Base-by-base conservation (phyloP, 2,797 vertebrate genomes). In the Tolypeutes matacus region DNA sequence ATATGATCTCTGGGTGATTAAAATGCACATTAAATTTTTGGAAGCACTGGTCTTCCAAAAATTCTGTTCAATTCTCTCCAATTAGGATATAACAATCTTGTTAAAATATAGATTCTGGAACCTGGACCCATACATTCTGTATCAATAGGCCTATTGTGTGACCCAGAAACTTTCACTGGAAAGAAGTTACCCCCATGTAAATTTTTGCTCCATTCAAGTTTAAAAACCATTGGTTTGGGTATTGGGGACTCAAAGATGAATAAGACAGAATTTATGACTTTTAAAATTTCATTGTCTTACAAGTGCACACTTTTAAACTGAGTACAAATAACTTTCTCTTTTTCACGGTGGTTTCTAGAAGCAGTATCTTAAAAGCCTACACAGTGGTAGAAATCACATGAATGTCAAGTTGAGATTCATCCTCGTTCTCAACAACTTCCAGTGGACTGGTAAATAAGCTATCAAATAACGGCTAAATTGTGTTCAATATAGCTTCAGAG, bases 401-500 rank as follows among this genome's bases (percentile, higher is more conserved):
- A 70, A 75, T 21, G 21, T 36, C 60, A 73, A 82, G 83, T 7
- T 83, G 64, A 83, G 36, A 83, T 82, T 89, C 64, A 82, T 34
- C 12, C 15, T 82, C 23, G 46, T 86, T 81, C 60, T 86, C 39
- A 58, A 5, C 36, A 81, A 27, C 12, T 89, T 92, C 67, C 23
- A 62, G 23, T 6, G 15, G 27, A 64, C 36, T 64, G 27, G 62
- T 72, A 62, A 81, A 49, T 73, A 56, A 81, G 60, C 46, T 49
- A 82, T 15, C 34, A 73, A 93, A 81, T 92, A 46, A 85, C 70
- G 67, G 18, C 27, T 81, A 91, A 72, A 77, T 86, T n/a, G 36
- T 31, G 34, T 56, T 83, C 89, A 29, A 2, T 39, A 42, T 65
- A 73, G 46, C 39, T 72, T 58, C 62, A 81, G 39, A 69, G 58